A percentile compares a stretch with the other conserved stretches of the same genome.
Conservation (phyloP, 2,113 vertebrate genomes). For the Phalacrocorax pelagicus region DNA sequence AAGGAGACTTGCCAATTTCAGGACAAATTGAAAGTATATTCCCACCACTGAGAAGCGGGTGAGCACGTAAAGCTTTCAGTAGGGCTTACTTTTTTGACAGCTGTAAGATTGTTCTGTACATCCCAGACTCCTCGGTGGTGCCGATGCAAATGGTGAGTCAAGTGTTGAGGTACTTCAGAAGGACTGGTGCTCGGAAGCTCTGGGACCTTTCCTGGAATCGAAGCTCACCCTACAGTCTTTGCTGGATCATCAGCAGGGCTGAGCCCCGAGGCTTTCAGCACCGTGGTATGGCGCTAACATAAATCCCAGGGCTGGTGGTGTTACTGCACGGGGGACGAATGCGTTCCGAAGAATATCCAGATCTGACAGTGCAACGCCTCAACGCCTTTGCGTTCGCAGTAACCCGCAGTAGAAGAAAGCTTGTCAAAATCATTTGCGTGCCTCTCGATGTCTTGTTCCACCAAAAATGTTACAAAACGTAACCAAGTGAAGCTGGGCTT, state of each 20-base stretch:
- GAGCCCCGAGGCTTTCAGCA: background rate
- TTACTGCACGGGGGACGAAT: background rate
- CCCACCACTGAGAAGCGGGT: background rate
- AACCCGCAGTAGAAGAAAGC: background rate
- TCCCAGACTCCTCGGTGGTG: background rate
- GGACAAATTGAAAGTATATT: background rate
- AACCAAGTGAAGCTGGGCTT: background rate
- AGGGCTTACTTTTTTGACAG: background rate
- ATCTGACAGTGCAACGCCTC: background rate
- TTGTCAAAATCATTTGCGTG: background rate
- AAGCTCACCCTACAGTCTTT: background rate
- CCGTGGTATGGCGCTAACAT: background rate
- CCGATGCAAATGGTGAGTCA: background rate
- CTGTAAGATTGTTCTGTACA: background rate
- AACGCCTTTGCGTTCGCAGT: background rate
- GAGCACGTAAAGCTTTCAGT: background rate
- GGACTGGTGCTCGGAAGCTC: background rate
- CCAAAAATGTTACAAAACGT: background rate
- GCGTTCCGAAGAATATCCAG: background rate
- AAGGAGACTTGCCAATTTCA: background rate
- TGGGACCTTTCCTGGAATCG: background rate
- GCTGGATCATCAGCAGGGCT: background rate
- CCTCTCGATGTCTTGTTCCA: background rate
- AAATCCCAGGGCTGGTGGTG: background rate
- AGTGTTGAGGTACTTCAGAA: background rate